Percentiles rank a stretch among this genome's conserved stretches.
These are phyloP conservation scores for Ceratoteleas bidentatus DNA, from an alignment of 1,140 invertebrate genomes.

Conservation along the genomic window DNA sequence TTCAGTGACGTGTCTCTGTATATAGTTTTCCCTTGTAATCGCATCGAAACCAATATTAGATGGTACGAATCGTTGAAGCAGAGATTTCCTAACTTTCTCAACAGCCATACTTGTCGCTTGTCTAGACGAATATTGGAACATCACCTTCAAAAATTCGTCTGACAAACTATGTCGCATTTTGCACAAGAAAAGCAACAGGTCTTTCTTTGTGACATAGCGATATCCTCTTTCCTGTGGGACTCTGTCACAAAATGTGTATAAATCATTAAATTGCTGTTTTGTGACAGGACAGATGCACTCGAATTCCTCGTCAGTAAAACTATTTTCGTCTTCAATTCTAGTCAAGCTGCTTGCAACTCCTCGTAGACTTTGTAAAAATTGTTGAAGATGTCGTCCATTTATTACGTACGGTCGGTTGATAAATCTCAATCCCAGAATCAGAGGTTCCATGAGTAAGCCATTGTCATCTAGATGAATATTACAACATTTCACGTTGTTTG, in stretches of 20 bases:
- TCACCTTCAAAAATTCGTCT: not conserved
- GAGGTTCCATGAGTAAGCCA: not conserved
- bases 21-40: conserved; percentile 4
- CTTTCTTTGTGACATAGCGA: conserved; percentile 1
- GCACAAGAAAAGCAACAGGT: not conserved
- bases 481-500: not conserved
- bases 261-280: not conserved
- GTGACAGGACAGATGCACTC: conserved; percentile 1
- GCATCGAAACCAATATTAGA: conserved; percentile 1
- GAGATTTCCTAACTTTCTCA: not conserved
- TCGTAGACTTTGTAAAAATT: conserved; percentile 8
- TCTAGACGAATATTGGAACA: not conserved
- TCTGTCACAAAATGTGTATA: not conserved
- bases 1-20: conserved; percentile 17
- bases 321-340: conserved; percentile 18
- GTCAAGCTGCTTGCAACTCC: not conserved
- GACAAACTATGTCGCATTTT: conserved; percentile 1
- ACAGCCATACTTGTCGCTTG: not conserved
- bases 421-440: not conserved
- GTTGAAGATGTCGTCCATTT: not conserved
- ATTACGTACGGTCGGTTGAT: conserved; percentile 1
- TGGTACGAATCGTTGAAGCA: not conserved
- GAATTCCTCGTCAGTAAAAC: conserved; percentile 26
- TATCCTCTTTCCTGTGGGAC: not conserved
- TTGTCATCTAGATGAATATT: not conserved